Percentiles rank a stretch among this genome's conserved stretches.
Conservation (phyloP, 1,140 invertebrate genomes). For the Drosophila suzukii region DNA sequence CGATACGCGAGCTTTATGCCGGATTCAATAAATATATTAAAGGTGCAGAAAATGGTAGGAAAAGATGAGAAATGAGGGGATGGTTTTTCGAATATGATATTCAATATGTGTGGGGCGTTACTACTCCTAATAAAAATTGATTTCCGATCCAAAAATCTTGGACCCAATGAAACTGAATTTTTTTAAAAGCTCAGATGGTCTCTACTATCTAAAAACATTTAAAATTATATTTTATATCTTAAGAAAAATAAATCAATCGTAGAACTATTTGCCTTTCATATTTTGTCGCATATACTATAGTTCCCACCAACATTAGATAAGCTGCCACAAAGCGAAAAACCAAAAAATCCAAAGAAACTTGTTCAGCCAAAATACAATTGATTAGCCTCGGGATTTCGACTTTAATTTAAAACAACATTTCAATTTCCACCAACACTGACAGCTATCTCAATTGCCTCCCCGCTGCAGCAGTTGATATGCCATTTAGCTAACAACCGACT, state of each 20-base stretch:
- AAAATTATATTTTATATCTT: neutral
- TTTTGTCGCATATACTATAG: neutral
- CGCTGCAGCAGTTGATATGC: conserved; percentile 39
- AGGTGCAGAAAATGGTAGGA: neutral
- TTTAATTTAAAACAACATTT: conserved; percentile 47
- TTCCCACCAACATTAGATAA: conserved; percentile 39
- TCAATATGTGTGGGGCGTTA: neutral
- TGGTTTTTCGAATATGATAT: conserved; percentile 9
- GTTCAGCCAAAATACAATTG: conserved; percentile 24
- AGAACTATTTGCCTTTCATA: conserved; percentile 18
- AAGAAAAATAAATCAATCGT: neutral
- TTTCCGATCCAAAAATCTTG: neutral
- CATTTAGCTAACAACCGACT: conserved; percentile 53
- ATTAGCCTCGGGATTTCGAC: conserved; percentile 37
- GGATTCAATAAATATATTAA: neutral
- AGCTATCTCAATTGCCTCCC: conserved; percentile 49
- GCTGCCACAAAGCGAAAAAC: neutral
- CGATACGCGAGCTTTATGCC: neutral
- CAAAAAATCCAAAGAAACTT: conserved; percentile 24
- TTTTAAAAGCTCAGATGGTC: neutral
- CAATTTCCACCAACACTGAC: conserved; percentile 51
- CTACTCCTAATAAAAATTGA: neutral
- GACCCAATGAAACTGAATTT: neutral
- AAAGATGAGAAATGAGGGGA: conserved; percentile 26
- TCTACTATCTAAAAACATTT: neutral